phyloP scores from a whole-genome alignment of 2,888 invertebrate genomes.

The Tubulanus polymorphus region DNA sequence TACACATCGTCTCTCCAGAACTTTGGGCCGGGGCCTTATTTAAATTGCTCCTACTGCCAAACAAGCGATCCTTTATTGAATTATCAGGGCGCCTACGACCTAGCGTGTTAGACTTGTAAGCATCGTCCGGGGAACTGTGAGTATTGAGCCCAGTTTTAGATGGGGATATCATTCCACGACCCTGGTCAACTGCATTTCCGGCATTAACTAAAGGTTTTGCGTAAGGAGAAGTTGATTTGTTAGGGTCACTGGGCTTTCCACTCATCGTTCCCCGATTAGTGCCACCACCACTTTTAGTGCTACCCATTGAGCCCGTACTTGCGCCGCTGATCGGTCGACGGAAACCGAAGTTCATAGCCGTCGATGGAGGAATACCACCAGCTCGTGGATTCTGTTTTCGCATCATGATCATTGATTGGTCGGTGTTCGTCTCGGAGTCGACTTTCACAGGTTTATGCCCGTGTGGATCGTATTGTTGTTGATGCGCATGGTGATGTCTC shows the following conservation, averaged over 20 bases:
- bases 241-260: slow-evolving; percentile 11
- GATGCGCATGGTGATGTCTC: background rate
- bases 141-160: slow-evolving; percentile 66
- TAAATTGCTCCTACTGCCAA: slow-evolving; percentile 39
- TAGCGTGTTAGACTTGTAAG: slow-evolving; percentile 44
- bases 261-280: slow-evolving; percentile 13
- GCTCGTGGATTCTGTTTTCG: slow-evolving; percentile 26
- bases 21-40: slow-evolving; percentile 24
- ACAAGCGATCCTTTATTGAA: slow-evolving; percentile 29
- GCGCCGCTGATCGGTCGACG: slow-evolving; percentile 45
- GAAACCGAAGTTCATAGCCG: slow-evolving; percentile 34
- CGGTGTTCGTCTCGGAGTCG: slow-evolving; percentile 49
- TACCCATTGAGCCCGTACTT: slow-evolving; percentile 43
- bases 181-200: slow-evolving; percentile 26
- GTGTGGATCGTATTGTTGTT: too few species aligned
- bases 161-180: slow-evolving; percentile 62
- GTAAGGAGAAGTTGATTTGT: slow-evolving; percentile 18
- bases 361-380: slow-evolving; percentile 25
- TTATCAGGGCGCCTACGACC: slow-evolving; percentile 33
- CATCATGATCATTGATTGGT: slow-evolving; percentile 41
- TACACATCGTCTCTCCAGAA: slow-evolving; percentile 28
- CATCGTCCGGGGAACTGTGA: slow-evolving; percentile 35
- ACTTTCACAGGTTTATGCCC: slow-evolving; percentile 9
- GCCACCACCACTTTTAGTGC: slow-evolving; percentile 33
- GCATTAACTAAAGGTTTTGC: slow-evolving; percentile 36